Percentiles rank a stretch among this genome's conserved stretches.
phyloP scores from a whole-genome alignment of 1,140 invertebrate species.

The Zaprionus ornatus region DNA sequence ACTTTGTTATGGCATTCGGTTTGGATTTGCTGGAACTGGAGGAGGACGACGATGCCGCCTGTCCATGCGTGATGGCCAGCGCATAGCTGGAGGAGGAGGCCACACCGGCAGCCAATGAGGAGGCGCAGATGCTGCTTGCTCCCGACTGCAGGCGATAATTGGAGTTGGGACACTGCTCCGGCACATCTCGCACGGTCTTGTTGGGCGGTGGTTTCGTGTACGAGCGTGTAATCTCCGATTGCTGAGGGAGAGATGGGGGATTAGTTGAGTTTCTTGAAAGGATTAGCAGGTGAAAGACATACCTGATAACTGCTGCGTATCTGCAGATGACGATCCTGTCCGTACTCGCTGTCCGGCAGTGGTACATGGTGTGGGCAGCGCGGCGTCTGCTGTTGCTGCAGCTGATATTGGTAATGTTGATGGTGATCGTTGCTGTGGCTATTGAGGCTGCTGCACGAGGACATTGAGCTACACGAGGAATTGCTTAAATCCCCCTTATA shows the following conservation, averaged over 20 bases:
- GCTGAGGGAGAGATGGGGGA: constrained; percentile 24
- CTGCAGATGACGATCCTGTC: constrained; percentile 86
- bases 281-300: background rate
- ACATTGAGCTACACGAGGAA: constrained; percentile 50
- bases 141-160: constrained; percentile 66
- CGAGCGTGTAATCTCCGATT: constrained; percentile 83
- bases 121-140: constrained; percentile 32
- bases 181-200: constrained; percentile 81
- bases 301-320: constrained; percentile 87
- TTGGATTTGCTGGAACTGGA: constrained; percentile 69
- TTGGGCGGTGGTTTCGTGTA: constrained; percentile 83
- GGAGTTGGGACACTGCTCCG: constrained; percentile 70
- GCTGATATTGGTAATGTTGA: constrained; percentile 81
- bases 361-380: constrained; percentile 86
- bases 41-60: constrained; percentile 5
- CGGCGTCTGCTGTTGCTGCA: constrained; percentile 84
- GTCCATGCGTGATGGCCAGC: constrained; percentile 17
- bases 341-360: constrained; percentile 87
- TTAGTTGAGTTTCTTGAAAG: background rate
- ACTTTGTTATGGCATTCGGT: constrained; percentile 81
- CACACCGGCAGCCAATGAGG: constrained; percentile 21
- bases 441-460: constrained; percentile 64
- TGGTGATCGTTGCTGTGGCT: constrained; percentile 80
- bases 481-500: constrained; percentile 46
- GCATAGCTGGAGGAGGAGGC: constrained; percentile 39